Evolutionary conservation across 2,797 vertebrate species (phyloP), one percentile per base, ranked within the genome.

Genomic region (Acanthopagrus latus): DNA sequence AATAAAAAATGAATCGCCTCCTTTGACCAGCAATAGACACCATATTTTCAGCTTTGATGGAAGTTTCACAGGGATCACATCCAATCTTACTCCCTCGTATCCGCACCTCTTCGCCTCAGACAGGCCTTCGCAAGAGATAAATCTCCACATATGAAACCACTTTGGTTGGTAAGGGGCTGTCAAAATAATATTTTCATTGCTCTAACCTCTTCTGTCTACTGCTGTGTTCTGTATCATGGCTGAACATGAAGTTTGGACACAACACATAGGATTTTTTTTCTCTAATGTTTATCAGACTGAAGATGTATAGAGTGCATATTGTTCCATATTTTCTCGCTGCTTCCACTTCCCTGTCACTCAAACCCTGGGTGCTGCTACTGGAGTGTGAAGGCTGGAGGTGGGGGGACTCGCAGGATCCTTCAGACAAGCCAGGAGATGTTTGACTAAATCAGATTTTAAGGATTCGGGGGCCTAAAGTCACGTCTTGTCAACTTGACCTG

Each of bases 111-210:
- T 64, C 16, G 21, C 64, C 68, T 50, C 57, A 74, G 77, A 84
- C 74, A 63, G 82, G 73, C 72, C 75, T 86, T 91, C 86, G 77
- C 27, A 82, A 71, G 66, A 84, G 82, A 89, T 88, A 85, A 85
- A 82, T 54, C 69, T 82, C 71, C 62, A 84, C 78, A 82, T 76
- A 77, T 80, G 74, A 88, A 86, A 86, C 78, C 72, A 70, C 84
- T 91, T 87, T 78, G 77, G 78, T 83, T 71, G 74, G 69, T 70
- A 84, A 87, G 63, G 83, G 66, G 71, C 86, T 91, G 84, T 89
- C 86, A 88, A 79, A 89, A 81, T 85, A 82, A 84, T 82, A 71
- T 64, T 80, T 85, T 81, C 60, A 64, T 65, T 71, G 50, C 70
- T 68, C 56, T 74, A 67, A 77, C 76, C 52, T 21, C 74, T 18